phyloP scores from a whole-genome alignment of 2,113 vertebrate genomes.

The Oriolus oriolus region DNA sequence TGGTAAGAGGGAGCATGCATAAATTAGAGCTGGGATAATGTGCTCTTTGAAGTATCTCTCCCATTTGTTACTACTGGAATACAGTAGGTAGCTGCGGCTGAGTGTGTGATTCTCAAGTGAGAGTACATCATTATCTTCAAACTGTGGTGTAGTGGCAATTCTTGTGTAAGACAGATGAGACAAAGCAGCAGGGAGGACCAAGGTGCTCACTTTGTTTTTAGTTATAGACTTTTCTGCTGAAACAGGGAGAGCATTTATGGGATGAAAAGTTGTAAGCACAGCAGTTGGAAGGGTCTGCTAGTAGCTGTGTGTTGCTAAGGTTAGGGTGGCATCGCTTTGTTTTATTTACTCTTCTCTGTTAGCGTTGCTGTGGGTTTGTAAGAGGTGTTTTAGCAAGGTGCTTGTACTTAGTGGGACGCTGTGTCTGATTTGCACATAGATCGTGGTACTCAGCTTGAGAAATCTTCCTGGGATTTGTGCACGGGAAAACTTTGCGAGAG shows the following conservation, averaged over 20 bases:
- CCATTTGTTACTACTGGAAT: slow-evolving; percentile 47
- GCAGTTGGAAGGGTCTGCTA: not conserved
- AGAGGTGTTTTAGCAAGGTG: not conserved
- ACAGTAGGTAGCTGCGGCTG: slow-evolving; percentile 43
- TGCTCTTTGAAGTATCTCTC: slow-evolving; percentile 50
- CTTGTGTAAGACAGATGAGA: not conserved
- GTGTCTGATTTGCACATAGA: not conserved
- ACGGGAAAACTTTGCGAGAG: not conserved
- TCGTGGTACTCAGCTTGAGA: not conserved
- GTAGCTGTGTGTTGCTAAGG: not conserved
- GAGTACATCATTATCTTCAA: not conserved
- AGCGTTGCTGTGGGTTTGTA: not conserved
- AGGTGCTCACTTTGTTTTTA: not conserved
- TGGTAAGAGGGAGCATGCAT: slow-evolving; percentile 54
- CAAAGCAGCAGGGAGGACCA: not conserved
- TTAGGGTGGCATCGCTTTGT: not conserved
- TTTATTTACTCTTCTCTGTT: not conserved
- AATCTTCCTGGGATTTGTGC: not conserved
- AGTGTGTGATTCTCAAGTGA: slow-evolving; percentile 2
- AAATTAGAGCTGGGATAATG: slow-evolving; percentile 55
- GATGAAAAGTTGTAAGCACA: not conserved
- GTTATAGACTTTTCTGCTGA: not conserved
- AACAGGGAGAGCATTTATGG: not conserved
- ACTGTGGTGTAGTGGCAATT: not conserved
- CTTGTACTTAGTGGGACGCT: rapidly evolving